Conservation (phyloP, 2,797 vertebrate genomes). For the Morelia viridis region DNA sequence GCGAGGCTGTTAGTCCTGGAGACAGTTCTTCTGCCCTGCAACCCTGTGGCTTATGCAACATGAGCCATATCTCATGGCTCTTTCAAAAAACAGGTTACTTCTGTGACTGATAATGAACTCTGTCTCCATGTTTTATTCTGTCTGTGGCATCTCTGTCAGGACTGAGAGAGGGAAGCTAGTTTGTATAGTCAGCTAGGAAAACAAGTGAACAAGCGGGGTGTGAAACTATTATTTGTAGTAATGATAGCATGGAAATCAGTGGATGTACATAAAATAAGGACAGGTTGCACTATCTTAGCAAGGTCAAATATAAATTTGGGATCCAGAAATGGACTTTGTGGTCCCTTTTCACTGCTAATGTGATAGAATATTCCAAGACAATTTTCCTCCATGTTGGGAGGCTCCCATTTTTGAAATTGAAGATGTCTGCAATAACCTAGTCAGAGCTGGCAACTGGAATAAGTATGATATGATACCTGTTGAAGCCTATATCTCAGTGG, state of each 20-base stretch:
- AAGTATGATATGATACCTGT: neutral
- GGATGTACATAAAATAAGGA: neutral
- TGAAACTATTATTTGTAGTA: neutral
- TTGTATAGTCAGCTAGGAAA: neutral
- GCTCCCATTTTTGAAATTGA: neutral
- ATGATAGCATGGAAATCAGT: neutral
- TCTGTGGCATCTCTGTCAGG: neutral
- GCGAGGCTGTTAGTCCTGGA: slow-evolving; percentile 15
- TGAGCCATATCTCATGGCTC: neutral
- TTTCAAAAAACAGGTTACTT: slow-evolving; percentile 7
- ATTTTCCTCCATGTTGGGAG: neutral
- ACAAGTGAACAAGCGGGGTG: neutral
- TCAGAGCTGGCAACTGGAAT: neutral
- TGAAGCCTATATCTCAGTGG: neutral
- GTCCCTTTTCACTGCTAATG: neutral
- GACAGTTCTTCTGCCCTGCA: slow-evolving; percentile 12
- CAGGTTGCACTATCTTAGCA: neutral
- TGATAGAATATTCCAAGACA: neutral
- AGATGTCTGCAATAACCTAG: neutral
- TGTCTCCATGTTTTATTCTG: neutral
- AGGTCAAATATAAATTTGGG: neutral
- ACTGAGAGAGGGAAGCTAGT: neutral
- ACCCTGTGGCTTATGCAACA: neutral
- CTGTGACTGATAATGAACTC: neutral
- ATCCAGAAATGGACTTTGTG: neutral